Percentiles rank a stretch among this genome's conserved stretches.
These are phyloP conservation scores for Troides helena DNA, from an alignment of 2,888 invertebrate genomes.

Conservation along the genomic window DNA sequence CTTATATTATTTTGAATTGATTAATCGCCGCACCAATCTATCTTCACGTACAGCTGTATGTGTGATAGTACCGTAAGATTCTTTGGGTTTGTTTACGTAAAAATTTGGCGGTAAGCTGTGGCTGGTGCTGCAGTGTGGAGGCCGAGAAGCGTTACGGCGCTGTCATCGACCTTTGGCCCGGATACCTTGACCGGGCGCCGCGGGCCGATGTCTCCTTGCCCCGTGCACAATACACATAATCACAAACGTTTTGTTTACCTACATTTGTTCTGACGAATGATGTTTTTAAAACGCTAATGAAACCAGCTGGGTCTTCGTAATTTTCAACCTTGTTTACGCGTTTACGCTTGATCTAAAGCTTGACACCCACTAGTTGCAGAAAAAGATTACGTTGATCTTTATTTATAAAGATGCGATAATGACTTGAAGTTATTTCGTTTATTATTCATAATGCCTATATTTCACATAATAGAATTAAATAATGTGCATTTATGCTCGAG, in stretches of 20 bases:
- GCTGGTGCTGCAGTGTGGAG: slow-evolving; percentile 38
- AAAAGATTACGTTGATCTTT: background rate
- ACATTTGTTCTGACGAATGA: slow-evolving; percentile 37
- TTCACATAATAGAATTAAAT: background rate
- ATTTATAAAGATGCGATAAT: background rate
- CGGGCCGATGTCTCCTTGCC: slow-evolving; percentile 67
- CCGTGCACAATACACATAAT: slow-evolving; percentile 57
- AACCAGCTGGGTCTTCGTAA: slow-evolving; percentile 16
- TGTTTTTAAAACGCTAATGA: slow-evolving; percentile 8
- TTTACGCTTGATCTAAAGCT: slow-evolving; percentile 1
- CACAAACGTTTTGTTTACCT: slow-evolving; percentile 63
- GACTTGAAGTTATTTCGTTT: background rate
- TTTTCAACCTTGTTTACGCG: slow-evolving; percentile 19
- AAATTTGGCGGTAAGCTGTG: slow-evolving; percentile 63
- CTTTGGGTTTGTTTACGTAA: slow-evolving; percentile 30
- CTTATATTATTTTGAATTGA: slow-evolving; percentile 3
- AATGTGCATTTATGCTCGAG: background rate
- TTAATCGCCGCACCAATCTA: background rate
- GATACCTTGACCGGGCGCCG: slow-evolving; percentile 77
- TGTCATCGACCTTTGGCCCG: slow-evolving; percentile 80
- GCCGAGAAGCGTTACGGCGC: slow-evolving; percentile 47
- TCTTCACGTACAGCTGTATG: background rate
- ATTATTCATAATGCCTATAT: background rate
- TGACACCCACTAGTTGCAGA: background rate
- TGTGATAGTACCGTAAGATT: slow-evolving; percentile 13